Percentiles rank a stretch among this genome's conserved stretches.
phyloP scores from a whole-genome alignment of 2,113 vertebrate species.

The Pleuronectes platessa region DNA sequence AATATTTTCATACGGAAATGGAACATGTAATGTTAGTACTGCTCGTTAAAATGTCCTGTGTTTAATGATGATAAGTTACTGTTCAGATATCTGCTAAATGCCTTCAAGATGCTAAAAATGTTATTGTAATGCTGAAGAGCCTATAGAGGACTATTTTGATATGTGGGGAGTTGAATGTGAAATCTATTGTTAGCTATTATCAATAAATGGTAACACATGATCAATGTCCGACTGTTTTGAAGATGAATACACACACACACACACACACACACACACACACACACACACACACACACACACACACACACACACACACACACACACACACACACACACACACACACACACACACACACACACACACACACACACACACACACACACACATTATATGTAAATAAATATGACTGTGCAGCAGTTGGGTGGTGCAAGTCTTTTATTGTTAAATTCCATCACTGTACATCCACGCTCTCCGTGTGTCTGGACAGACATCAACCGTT shows the following conservation, averaged over 20 bases:
- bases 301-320: background rate
- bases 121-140: slow-evolving; percentile 59
- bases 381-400: background rate
- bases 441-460: slow-evolving; percentile 89
- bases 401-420: background rate
- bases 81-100: slow-evolving; percentile 52
- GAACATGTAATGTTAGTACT: slow-evolving; percentile 48
- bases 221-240: background rate
- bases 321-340: background rate
- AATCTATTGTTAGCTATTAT: slow-evolving; percentile 53
- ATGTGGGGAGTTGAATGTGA: slow-evolving; percentile 63
- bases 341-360: background rate
- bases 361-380: background rate
- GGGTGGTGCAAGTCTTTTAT: slow-evolving; percentile 91
- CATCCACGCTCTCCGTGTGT: slow-evolving; percentile 70
- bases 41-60: slow-evolving; percentile 26
- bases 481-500: slow-evolving; percentile 85
- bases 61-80: slow-evolving; percentile 45
- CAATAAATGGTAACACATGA: slow-evolving; percentile 66
- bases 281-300: background rate
- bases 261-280: background rate
- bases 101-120: slow-evolving; percentile 42
- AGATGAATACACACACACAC: background rate
- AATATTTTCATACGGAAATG: slow-evolving; percentile 74
- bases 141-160: slow-evolving; percentile 72